Percentiles rank a stretch among this genome's conserved stretches.
These are phyloP conservation scores for Plebejus argus DNA, from an alignment of 2,888 invertebrate species.

Conservation along the genomic window DNA sequence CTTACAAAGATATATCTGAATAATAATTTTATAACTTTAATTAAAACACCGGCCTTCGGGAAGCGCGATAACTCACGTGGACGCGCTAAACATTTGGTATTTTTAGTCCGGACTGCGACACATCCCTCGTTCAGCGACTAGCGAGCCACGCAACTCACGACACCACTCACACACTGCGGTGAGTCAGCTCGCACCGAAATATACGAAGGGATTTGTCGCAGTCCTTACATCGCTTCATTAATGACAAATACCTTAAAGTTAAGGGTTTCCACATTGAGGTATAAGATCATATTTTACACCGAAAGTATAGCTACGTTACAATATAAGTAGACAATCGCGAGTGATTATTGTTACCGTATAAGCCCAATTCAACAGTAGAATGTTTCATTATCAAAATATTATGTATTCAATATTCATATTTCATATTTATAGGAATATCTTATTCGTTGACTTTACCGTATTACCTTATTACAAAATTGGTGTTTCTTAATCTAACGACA, in stretches of 20 bases:
- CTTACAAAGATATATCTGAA: conserved; percentile 52
- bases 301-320: conserved; percentile 46
- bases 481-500: conserved; percentile 33
- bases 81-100: conserved; percentile 32
- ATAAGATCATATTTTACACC: conserved; percentile 57
- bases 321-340: conserved; percentile 44
- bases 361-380: conserved; percentile 62
- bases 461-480: conserved; percentile 42
- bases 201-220: background rate
- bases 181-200: background rate
- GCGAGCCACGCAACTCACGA: background rate
- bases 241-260: conserved; percentile 41
- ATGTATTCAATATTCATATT: conserved; percentile 43
- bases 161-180: background rate
- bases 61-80: conserved; percentile 38
- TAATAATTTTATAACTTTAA: conserved; percentile 55
- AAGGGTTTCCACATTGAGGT: conserved; percentile 57
- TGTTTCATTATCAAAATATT: conserved; percentile 65
- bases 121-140: background rate
- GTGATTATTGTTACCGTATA: conserved; percentile 59
- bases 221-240: background rate
- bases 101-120: conserved; percentile 1
- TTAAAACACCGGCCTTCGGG: conserved; percentile 50
- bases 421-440: conserved; percentile 45
- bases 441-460: conserved; percentile 52